Evolutionary conservation across 1,140 invertebrate species (phyloP).

Genomic region (Procambarus virginalis): DNA sequence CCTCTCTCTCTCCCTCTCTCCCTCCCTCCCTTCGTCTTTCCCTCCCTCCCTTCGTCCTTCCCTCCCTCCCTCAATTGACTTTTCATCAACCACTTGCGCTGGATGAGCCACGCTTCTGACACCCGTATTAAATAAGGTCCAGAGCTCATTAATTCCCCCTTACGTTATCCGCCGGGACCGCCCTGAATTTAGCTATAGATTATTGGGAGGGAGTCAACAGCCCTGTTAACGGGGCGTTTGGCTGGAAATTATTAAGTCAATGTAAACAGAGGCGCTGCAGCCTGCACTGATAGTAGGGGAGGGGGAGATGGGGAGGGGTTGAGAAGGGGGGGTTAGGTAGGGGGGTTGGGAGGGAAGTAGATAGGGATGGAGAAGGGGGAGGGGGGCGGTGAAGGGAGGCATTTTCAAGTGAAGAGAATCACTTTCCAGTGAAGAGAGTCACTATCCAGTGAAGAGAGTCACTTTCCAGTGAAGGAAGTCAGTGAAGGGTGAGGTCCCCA

Average conservation of each 20-base stretch:
- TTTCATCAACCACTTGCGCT: background rate
- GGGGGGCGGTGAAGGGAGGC: too few species aligned
- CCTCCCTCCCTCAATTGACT: background rate
- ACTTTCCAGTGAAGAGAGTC: too few species aligned
- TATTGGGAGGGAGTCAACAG: background rate
- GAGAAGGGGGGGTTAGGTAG: background rate
- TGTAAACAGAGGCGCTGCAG: background rate
- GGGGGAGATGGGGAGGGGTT: background rate
- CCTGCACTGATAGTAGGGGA: background rate
- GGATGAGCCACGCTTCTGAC: too few species aligned
- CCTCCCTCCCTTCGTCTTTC: too few species aligned
- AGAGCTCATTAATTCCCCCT: background rate
- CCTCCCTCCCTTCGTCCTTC: background rate
- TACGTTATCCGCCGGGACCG: background rate
- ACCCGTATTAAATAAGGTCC: background rate
- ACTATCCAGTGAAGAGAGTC: too few species aligned
- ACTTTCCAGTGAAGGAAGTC: too few species aligned
- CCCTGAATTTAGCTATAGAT: background rate
- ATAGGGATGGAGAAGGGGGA: background rate
- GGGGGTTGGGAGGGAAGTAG: background rate
- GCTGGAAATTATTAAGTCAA: too few species aligned
- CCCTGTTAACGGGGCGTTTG: background rate
- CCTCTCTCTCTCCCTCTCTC: too few species aligned
- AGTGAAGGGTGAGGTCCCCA: too few species aligned
- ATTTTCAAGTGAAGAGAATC: too few species aligned